These are phyloP conservation scores for Apaloderma vittatum DNA, from an alignment of 2,113 vertebrate genomes.

Conservation along the genomic window DNA sequence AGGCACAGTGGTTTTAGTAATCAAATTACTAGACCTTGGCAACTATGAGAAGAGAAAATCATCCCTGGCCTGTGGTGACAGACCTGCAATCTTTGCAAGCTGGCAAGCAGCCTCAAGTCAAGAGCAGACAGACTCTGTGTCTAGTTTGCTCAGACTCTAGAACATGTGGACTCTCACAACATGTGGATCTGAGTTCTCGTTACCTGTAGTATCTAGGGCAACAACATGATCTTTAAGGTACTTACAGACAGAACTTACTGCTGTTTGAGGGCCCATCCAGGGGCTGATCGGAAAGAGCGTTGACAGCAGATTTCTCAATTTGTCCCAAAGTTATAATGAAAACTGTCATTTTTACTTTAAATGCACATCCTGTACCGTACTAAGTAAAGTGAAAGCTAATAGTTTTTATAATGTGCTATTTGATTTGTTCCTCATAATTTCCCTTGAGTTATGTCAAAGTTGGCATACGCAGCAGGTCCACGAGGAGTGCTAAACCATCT, in stretches of 20 bases:
- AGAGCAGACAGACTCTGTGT: background rate
- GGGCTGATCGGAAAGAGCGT: background rate
- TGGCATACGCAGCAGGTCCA: constrained; percentile 39
- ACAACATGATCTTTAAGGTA: background rate
- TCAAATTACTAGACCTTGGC: background rate
- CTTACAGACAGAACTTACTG: background rate
- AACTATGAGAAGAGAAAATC: background rate
- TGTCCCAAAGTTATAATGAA: background rate
- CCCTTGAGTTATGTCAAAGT: constrained; percentile 24
- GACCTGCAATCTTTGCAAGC: background rate
- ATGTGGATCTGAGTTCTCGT: background rate
- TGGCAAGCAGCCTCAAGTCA: background rate
- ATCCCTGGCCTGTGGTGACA: background rate
- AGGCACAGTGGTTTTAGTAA: background rate
- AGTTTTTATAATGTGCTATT: constrained; percentile 4
- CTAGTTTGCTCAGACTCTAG: background rate
- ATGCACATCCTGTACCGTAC: background rate
- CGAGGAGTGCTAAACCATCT: constrained; percentile 27
- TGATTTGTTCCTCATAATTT: constrained; percentile 17
- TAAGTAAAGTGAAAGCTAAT: constrained; percentile 18
- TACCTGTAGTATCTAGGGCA: background rate
- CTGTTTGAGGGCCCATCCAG: background rate
- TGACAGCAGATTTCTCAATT: background rate
- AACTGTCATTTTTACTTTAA: constrained; percentile 11
- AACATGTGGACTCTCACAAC: background rate